Base-by-base conservation (phyloP, 1,140 invertebrate species). In the Acromyrmex echinatior region DNA sequence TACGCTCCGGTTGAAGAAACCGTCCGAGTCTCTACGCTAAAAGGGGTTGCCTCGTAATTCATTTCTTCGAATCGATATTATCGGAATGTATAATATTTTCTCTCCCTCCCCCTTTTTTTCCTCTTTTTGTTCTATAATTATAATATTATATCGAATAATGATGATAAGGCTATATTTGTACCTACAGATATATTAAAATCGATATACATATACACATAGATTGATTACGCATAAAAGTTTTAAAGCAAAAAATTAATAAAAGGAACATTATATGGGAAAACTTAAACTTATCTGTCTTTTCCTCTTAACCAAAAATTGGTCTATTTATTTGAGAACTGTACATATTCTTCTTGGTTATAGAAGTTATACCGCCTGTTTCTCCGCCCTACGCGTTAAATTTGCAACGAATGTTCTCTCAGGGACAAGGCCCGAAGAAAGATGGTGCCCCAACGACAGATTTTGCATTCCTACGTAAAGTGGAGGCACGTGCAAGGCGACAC, bases 41-140 rank as follows among this genome's bases (percentile, higher is more conserved):
- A 84, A 84, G 28, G 49, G 35, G 56, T 70, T 49, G 56, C 35
- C 21, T 49, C 45, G 71, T 90, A 89, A 90, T 90, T 87, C 74
- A 87, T 90, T 90, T 89, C 88, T 89, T 58, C 53, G 66, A 76
- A 89, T 79, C 70, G 77, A 88, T 78, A 86, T 77, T 81, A 66
- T 73, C 49, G 53, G 31, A 9, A 12, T 56, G 21, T 68, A 49
- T 14, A 68, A 45, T 68, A 4, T 63, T 58, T 0, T 66, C 12
- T 62, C 35, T 60, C 51, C 1, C 16, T 35, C 49, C 21, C 45
- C 12, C 2, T 0, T 0, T 14, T 58, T 9, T 58, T 1, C 10
- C 7, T 28, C 21, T 45, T 56, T 16, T 28, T 28, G 12, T 51
- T 14, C 6, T 10, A 51, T 25, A 51, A 70, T 51, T 68, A 35